Evolutionary conservation across 2,113 vertebrate genomes (phyloP).

Genomic region (Sphaerodactylus townsendi): DNA sequence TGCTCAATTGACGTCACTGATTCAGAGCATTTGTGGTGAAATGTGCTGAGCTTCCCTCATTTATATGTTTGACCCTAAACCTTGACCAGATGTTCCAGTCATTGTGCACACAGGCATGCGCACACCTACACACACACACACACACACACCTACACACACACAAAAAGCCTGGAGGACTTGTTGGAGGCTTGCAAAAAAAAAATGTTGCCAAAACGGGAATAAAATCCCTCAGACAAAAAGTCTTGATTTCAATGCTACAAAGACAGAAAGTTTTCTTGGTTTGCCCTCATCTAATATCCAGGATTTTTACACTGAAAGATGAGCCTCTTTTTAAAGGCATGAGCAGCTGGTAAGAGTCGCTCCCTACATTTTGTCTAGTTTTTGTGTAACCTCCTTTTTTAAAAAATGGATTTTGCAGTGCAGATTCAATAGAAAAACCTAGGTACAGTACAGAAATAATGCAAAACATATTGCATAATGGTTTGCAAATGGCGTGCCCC

Average conservation of each 20-base stretch:
- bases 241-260: fast-evolving
- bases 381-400: not conserved
- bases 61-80: slow-evolving; percentile 80
- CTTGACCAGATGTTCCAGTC: slow-evolving; percentile 79
- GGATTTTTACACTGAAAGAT: fast-evolving
- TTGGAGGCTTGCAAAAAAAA: slow-evolving; percentile 54
- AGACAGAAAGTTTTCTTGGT: fast-evolving
- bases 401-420: too few species aligned
- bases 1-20: slow-evolving; percentile 78
- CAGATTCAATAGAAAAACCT: too few species aligned
- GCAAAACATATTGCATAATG: too few species aligned
- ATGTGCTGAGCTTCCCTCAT: slow-evolving; percentile 68
- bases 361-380: fast-evolving
- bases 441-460: too few species aligned
- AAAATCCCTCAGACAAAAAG: slow-evolving; percentile 31
- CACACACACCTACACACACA: slow-evolving; percentile 55
- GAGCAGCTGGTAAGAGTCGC: not conserved
- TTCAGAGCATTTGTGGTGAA: slow-evolving; percentile 64
- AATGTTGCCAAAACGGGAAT: slow-evolving; percentile 50
- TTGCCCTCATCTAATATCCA: not conserved
- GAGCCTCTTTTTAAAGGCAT: not conserved
- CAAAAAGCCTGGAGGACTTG: slow-evolving; percentile 41
- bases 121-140: slow-evolving; percentile 42
- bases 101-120: not conserved
- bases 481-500: too few species aligned